phyloP scores from a whole-genome alignment of 2,888 invertebrate species.

The Andricus curvator region DNA sequence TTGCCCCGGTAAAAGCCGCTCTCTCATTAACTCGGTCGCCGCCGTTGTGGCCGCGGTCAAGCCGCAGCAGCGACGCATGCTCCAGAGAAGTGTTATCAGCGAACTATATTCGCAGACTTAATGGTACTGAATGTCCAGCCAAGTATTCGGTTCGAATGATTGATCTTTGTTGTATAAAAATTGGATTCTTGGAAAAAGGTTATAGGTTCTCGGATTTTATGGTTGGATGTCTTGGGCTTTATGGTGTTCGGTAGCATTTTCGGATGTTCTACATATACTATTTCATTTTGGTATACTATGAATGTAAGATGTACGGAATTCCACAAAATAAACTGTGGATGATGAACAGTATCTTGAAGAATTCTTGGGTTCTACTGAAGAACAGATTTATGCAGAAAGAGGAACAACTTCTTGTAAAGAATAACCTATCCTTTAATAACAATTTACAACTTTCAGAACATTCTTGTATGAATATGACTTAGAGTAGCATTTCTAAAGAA shows the following conservation, averaged over 20 bases:
- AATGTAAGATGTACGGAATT: too few relatives aligned
- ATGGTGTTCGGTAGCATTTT: neutral
- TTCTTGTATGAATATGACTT: too few relatives aligned
- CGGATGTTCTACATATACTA: too few relatives aligned
- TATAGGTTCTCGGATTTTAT: neutral
- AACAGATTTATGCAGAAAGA: too few relatives aligned
- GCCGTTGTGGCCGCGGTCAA: constrained; percentile 81
- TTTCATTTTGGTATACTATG: too few relatives aligned
- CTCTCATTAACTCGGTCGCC: constrained; percentile 79
- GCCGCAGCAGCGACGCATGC: constrained; percentile 61
- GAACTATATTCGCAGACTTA: constrained; percentile 48
- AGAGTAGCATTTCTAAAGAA: too few relatives aligned
- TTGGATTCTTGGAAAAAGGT: neutral
- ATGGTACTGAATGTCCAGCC: constrained; percentile 47
- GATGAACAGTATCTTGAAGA: too few relatives aligned
- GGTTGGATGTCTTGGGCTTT: neutral
- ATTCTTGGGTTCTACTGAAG: too few relatives aligned
- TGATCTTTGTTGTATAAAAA: neutral
- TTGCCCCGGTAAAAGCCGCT: constrained; percentile 76
- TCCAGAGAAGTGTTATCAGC: constrained; percentile 56
- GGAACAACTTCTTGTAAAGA: too few relatives aligned
- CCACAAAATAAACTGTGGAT: too few relatives aligned
- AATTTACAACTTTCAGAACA: too few relatives aligned
- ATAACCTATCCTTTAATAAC: too few relatives aligned
- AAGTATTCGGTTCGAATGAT: constrained; percentile 25